These are phyloP conservation scores for Labeo catla DNA, from an alignment of 2,113 vertebrate genomes.

Conservation along the genomic window DNA sequence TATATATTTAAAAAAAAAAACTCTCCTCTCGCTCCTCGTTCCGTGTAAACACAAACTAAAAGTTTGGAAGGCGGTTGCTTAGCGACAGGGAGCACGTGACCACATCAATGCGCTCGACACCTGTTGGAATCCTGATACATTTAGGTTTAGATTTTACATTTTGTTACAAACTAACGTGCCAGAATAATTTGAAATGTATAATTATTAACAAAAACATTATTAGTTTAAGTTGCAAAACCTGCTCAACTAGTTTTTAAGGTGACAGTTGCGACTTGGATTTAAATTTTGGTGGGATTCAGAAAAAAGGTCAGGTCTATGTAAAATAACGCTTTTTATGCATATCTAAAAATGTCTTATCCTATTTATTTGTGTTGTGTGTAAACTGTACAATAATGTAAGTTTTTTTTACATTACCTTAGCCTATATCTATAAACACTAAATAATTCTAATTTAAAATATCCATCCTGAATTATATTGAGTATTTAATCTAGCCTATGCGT, in stretches of 20 bases:
- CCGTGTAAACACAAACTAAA: neutral
- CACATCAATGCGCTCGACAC: neutral
- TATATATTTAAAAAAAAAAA: too few relatives aligned
- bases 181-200: too few relatives aligned
- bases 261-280: neutral
- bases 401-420: too few relatives aligned
- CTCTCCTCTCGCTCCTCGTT: neutral
- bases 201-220: too few relatives aligned
- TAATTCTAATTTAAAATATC: neutral
- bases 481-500: neutral
- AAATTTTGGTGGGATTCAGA: neutral
- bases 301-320: neutral
- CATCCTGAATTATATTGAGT: neutral
- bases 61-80: slow-evolving; percentile 16
- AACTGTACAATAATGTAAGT: too few relatives aligned
- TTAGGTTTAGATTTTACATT: neutral
- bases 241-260: neutral
- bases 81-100: neutral
- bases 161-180: too few relatives aligned
- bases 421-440: too few relatives aligned
- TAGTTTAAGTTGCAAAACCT: neutral
- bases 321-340: neutral
- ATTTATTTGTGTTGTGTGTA: too few relatives aligned
- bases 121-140: too few relatives aligned
- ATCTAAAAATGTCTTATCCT: too few relatives aligned